Evolutionary conservation across 2,888 invertebrate genomes (phyloP).

Genomic region (Hyppa rectilinea): DNA sequence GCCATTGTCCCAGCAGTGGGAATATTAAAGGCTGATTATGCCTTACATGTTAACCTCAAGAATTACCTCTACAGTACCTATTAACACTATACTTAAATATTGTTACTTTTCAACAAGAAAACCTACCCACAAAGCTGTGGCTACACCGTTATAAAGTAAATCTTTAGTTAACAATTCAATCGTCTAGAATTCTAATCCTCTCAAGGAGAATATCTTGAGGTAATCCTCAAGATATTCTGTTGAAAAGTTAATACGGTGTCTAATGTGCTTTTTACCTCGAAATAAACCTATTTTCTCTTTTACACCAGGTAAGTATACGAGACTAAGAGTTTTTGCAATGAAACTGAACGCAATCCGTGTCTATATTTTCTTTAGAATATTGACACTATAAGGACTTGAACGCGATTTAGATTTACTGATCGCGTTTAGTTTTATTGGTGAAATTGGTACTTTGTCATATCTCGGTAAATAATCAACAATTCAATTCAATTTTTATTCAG

Average conservation of each 20-base stretch:
- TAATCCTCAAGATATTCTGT: not conserved
- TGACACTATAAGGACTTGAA: too few species aligned
- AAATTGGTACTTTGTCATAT: too few species aligned
- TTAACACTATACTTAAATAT: not conserved
- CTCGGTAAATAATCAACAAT: too few species aligned
- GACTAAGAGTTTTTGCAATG: too few species aligned
- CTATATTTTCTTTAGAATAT: too few species aligned
- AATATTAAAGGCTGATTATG: too few species aligned
- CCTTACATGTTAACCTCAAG: not conserved
- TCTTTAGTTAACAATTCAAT: slow-evolving; percentile 17
- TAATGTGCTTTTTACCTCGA: not conserved
- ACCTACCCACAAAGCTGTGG: not conserved
- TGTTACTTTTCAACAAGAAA: slow-evolving; percentile 3
- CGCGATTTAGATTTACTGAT: too few species aligned
- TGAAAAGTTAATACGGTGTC: slow-evolving; percentile 13
- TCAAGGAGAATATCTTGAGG: slow-evolving; percentile 8
- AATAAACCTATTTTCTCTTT: not conserved
- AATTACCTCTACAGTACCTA: not conserved
- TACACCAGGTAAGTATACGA: not conserved
- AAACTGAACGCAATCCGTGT: too few species aligned
- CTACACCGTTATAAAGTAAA: slow-evolving; percentile 6
- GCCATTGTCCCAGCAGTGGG: too few species aligned
- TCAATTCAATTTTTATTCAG: too few species aligned
- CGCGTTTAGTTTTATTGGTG: too few species aligned
- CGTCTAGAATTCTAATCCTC: slow-evolving; percentile 3